A percentile compares a stretch with the other conserved stretches of the same genome.
Evolutionary conservation across 2,888 invertebrate species (phyloP).

Genomic region (Herminia tarsipennalis): DNA sequence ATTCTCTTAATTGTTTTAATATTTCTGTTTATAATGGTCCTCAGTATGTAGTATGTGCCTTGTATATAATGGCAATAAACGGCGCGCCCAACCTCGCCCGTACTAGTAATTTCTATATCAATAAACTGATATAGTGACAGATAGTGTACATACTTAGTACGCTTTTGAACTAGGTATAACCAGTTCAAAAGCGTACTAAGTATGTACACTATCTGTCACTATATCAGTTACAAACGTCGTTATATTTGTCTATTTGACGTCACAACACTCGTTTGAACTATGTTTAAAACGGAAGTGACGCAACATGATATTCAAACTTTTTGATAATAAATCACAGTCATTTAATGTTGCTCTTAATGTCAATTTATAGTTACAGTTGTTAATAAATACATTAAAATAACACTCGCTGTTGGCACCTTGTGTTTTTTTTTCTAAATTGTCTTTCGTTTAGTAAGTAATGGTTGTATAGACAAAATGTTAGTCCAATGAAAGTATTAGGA

Average conservation of each 20-base stretch:
- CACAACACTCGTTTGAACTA: background rate
- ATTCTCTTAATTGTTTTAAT: constrained; percentile 18
- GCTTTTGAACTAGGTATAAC: too few species aligned
- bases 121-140: constrained; percentile 54
- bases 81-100: constrained; percentile 65
- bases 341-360: too few species aligned
- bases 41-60: constrained; percentile 18
- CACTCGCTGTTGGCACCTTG: too few species aligned
- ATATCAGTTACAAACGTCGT: background rate
- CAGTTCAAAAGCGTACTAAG: too few species aligned
- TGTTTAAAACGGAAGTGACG: background rate
- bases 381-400: too few species aligned
- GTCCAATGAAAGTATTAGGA: too few species aligned
- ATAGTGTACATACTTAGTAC: too few species aligned
- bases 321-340: constrained; percentile 1
- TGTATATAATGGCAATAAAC: constrained; percentile 57
- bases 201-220: constrained; percentile 15
- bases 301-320: background rate
- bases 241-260: background rate
- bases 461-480: too few species aligned
- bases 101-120: constrained; percentile 54
- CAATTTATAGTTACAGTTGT: too few species aligned
- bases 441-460: too few species aligned
- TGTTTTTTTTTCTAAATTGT: too few species aligned
- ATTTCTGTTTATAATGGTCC: constrained; percentile 25